A percentile compares a stretch with the other conserved stretches of the same genome.
Conservation (phyloP, 2,113 vertebrate species). For the Thermophis baileyi region DNA sequence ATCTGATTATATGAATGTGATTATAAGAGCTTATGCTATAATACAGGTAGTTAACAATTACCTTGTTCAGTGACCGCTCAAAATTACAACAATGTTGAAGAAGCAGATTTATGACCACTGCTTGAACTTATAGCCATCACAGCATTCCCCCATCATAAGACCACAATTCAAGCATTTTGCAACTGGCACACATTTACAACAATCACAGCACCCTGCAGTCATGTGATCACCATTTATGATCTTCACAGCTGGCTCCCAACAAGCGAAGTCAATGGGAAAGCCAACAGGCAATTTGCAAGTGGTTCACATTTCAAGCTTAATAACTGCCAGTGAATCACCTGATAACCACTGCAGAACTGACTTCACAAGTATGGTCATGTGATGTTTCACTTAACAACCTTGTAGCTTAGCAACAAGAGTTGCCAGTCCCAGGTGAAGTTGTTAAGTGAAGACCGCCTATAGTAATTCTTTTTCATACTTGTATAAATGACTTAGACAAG, state of each 20-base stretch:
- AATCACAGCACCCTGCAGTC: not conserved
- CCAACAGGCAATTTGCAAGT: not conserved
- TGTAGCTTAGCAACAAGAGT: not conserved
- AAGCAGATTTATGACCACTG: not conserved
- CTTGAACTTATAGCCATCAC: not conserved
- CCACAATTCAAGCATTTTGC: not conserved
- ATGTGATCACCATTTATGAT: not conserved
- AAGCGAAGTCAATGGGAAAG: not conserved
- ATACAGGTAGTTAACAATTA: not conserved
- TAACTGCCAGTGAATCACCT: not conserved
- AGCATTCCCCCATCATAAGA: not conserved
- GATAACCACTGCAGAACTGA: not conserved
- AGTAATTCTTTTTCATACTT: not conserved
- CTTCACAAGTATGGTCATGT: not conserved
- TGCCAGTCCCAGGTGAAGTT: not conserved
- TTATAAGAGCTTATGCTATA: not conserved
- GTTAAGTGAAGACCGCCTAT: not conserved
- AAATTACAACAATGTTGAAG: not conserved
- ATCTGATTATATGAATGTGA: not conserved
- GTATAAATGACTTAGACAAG: not conserved
- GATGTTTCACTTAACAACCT: not conserved
- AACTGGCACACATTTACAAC: not conserved
- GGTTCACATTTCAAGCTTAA: not conserved
- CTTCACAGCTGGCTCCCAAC: not conserved
- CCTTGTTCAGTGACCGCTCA: not conserved